phyloP scores from a whole-genome alignment of 2,888 invertebrate genomes.

The Spodoptera littoralis region DNA sequence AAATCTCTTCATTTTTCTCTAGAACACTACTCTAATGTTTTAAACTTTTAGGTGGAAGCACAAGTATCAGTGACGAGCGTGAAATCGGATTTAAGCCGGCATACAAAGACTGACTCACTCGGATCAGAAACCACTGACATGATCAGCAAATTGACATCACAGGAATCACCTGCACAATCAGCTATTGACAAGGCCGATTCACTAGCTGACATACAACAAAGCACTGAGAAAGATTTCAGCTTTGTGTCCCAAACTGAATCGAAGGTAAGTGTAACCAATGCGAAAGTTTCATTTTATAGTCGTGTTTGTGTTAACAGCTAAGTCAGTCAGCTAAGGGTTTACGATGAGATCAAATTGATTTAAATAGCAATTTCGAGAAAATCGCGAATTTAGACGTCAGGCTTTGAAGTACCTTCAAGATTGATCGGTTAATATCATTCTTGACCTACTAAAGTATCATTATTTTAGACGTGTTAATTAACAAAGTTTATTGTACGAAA shows the following conservation, averaged over 20 bases:
- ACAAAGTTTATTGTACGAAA: too few species aligned
- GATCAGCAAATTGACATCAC: slow-evolving; percentile 74
- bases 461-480: too few species aligned
- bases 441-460: too few species aligned
- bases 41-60: slow-evolving; percentile 72
- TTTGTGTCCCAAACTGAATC: slow-evolving; percentile 86
- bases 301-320: neutral
- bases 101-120: slow-evolving; percentile 83
- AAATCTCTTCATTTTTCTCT: too few species aligned
- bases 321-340: too few species aligned
- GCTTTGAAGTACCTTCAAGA: too few species aligned
- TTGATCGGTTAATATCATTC: too few species aligned
- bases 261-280: slow-evolving; percentile 68
- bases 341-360: too few species aligned
- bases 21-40: too few species aligned
- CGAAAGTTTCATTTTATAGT: neutral
- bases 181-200: slow-evolving; percentile 84
- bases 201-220: slow-evolving; percentile 83
- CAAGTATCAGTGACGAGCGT: slow-evolving; percentile 78
- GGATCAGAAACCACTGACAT: slow-evolving; percentile 80
- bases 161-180: slow-evolving; percentile 79
- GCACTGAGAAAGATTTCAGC: slow-evolving; percentile 84
- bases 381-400: too few species aligned
- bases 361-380: too few species aligned
- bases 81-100: slow-evolving; percentile 80